Percentiles rank a stretch among this genome's conserved stretches.
Evolutionary conservation across 2,888 invertebrate genomes (phyloP).

Genomic region (Zelleria hepariella): DNA sequence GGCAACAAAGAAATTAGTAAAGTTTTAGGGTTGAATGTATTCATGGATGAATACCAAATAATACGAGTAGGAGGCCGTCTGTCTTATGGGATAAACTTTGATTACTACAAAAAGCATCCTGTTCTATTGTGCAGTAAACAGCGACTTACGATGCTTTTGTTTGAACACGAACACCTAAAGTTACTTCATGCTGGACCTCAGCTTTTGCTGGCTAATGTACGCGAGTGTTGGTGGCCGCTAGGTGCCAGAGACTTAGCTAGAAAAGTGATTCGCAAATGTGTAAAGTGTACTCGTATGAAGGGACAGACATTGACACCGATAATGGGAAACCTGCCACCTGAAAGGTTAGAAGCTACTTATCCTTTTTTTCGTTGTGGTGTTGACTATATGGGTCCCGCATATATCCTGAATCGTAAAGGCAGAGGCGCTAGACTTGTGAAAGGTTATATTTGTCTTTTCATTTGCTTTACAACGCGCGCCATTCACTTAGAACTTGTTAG

Average conservation of each 20-base stretch:
- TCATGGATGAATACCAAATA: background rate
- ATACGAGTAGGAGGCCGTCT: background rate
- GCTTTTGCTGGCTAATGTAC: background rate
- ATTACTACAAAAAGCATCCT: constrained; percentile 2
- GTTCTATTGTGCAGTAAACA: background rate
- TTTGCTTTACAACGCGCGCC: too few species aligned
- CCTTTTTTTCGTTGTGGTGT: background rate
- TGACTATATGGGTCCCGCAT: background rate
- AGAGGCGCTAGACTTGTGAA: background rate
- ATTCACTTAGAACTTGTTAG: background rate
- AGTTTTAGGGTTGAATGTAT: background rate
- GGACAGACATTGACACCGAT: background rate
- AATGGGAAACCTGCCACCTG: background rate
- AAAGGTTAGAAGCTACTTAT: background rate
- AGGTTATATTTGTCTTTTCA: background rate
- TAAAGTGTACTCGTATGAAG: background rate
- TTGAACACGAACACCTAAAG: background rate
- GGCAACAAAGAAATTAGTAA: background rate
- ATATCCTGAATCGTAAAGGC: background rate
- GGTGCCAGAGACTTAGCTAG: background rate
- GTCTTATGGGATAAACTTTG: background rate
- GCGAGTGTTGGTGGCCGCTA: too few species aligned
- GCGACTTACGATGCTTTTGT: background rate
- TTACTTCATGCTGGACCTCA: constrained; percentile 2
- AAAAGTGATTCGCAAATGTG: background rate